phyloP scores from a whole-genome alignment of 2,888 invertebrate species.

The Hybos culiciformis region DNA sequence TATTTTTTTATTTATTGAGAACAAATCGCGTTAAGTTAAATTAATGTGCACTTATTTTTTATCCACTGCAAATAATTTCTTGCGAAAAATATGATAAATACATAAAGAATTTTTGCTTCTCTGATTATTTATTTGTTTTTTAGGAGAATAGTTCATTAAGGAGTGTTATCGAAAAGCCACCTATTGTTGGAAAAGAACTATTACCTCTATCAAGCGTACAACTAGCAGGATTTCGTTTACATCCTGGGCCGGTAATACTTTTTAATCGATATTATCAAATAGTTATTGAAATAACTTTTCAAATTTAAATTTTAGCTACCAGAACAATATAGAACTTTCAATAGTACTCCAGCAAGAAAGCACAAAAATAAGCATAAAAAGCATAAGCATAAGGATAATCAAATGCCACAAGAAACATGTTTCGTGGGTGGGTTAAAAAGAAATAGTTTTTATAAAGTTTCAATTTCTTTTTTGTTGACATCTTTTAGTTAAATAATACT shows the following conservation, averaged over 20 bases:
- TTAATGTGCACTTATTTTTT: not conserved
- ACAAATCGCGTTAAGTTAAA: not conserved
- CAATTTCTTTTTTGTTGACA: too few species aligned
- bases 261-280: not conserved
- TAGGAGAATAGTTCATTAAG: constrained; percentile 73
- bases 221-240: constrained; percentile 83
- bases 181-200: constrained; percentile 83
- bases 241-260: constrained; percentile 63
- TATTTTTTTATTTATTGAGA: not conserved
- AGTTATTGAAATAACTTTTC: constrained; percentile 1
- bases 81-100: not conserved
- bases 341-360: constrained; percentile 80
- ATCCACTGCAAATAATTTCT: not conserved
- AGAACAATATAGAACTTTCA: constrained; percentile 87
- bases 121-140: constrained; percentile 25
- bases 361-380: constrained; percentile 94
- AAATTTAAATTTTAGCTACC: constrained; percentile 48
- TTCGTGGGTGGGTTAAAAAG: constrained; percentile 43
- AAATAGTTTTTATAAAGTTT: not conserved
- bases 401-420: constrained; percentile 62
- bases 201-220: constrained; percentile 74
- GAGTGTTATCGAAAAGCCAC: constrained; percentile 90
- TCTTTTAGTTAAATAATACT: too few species aligned
- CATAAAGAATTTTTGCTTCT: not conserved
- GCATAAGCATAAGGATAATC: constrained; percentile 82